These are phyloP conservation scores for Neomicropteryx cornuta DNA, from an alignment of 1,140 invertebrate genomes.

Conservation along the genomic window DNA sequence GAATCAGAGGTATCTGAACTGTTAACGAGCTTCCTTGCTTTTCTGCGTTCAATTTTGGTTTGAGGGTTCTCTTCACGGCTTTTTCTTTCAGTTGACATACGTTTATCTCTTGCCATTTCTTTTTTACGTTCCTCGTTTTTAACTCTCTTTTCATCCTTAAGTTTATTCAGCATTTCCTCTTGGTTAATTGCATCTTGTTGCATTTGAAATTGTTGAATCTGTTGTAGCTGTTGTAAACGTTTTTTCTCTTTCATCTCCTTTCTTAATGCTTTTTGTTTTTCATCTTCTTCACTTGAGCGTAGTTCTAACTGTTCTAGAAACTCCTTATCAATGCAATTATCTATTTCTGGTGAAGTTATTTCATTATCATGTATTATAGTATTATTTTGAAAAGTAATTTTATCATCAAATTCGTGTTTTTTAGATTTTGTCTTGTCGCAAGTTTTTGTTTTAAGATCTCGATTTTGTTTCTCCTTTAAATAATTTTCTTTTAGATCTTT, in stretches of 20 bases:
- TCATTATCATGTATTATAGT: slow-evolving; percentile 6
- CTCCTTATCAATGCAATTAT: slow-evolving; percentile 42
- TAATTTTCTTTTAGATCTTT: slow-evolving; percentile 13
- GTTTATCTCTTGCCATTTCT: slow-evolving; percentile 34
- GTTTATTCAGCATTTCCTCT: slow-evolving; percentile 24
- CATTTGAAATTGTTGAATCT: slow-evolving; percentile 39
- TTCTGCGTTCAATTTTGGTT: slow-evolving; percentile 31
- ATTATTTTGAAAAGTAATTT: slow-evolving; percentile 9
- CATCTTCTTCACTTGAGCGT: slow-evolving; percentile 41
- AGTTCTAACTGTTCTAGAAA: slow-evolving; percentile 51
- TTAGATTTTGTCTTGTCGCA: slow-evolving; percentile 13
- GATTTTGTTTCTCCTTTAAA: slow-evolving; percentile 17
- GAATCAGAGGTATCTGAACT: slow-evolving; percentile 52
- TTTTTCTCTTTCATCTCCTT: slow-evolving; percentile 45
- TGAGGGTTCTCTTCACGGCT: slow-evolving; percentile 38
- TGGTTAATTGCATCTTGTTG: slow-evolving; percentile 33
- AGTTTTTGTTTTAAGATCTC: slow-evolving; percentile 17
- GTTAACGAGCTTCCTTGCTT: slow-evolving; percentile 38
- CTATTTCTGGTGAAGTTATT: slow-evolving; percentile 11
- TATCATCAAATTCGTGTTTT: slow-evolving; percentile 7
- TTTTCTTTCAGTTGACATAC: slow-evolving; percentile 39
- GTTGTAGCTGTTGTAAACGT: slow-evolving; percentile 37
- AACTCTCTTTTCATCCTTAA: slow-evolving; percentile 34
- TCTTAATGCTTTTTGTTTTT: slow-evolving; percentile 39
- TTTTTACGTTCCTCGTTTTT: slow-evolving; percentile 38